A percentile compares a stretch with the other conserved stretches of the same genome.
Evolutionary conservation across 1,140 invertebrate genomes (phyloP).

Genomic region (Lepidurus couesii): DNA sequence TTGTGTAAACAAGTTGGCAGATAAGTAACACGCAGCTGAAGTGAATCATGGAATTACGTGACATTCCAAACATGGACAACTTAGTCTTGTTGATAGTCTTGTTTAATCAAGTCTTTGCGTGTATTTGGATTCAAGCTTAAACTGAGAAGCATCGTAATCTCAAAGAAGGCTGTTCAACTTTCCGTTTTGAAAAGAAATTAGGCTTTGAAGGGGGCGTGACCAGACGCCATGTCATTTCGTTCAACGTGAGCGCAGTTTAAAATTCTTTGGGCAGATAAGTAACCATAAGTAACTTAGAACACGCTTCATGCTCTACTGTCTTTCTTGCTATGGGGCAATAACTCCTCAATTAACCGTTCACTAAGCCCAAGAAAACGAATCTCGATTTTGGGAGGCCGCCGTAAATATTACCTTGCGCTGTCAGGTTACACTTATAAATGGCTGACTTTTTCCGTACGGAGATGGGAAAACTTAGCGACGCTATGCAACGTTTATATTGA

Average conservation of each 20-base stretch:
- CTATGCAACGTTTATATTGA: background rate
- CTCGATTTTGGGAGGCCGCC: background rate
- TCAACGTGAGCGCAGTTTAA: constrained; percentile 21
- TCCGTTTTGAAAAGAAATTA: background rate
- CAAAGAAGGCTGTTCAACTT: too few species aligned
- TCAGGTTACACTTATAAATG: background rate
- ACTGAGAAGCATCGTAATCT: too few species aligned
- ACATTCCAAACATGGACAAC: too few species aligned
- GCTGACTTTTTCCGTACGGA: background rate
- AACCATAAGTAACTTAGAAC: constrained; percentile 30
- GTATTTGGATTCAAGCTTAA: too few species aligned
- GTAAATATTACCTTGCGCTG: background rate
- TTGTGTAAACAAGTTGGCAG: too few species aligned
- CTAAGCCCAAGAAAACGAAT: background rate
- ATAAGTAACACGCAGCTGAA: too few species aligned
- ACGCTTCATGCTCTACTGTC: background rate
- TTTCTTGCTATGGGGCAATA: background rate
- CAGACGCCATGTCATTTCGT: constrained; percentile 22
- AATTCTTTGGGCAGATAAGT: constrained; percentile 30
- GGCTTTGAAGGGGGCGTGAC: background rate
- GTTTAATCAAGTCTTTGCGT: too few species aligned
- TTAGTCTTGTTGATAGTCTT: too few species aligned
- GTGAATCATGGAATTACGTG: too few species aligned
- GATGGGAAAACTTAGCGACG: background rate
- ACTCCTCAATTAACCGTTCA: background rate